These are phyloP conservation scores for Andrena bucephala DNA, from an alignment of 2,888 invertebrate species.

Conservation along the genomic window DNA sequence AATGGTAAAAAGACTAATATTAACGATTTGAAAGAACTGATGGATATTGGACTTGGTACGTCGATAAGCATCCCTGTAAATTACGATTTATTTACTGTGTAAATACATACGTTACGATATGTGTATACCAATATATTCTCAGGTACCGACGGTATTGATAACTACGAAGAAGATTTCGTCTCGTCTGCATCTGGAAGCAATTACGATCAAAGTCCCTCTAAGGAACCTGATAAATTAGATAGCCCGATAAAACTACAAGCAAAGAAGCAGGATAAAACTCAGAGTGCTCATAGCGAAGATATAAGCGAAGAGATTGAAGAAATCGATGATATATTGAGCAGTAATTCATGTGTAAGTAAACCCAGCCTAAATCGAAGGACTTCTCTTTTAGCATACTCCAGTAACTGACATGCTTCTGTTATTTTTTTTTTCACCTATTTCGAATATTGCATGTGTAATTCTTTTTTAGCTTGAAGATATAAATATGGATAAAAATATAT, in stretches of 20 bases:
- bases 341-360: constrained; percentile 82
- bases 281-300: constrained; percentile 79
- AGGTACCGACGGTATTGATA: constrained; percentile 75
- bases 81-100: not conserved
- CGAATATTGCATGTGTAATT: constrained; percentile 45
- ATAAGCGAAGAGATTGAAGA: constrained; percentile 82
- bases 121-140: constrained; percentile 34
- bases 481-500: constrained; percentile 78
- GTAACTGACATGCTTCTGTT: not conserved
- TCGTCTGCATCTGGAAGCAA: constrained; percentile 82
- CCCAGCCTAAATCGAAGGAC: constrained; percentile 28
- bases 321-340: constrained; percentile 80
- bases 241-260: constrained; percentile 68
- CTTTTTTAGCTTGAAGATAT: constrained; percentile 79
- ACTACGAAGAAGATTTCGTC: constrained; percentile 82
- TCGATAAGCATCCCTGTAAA: not conserved
- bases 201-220: constrained; percentile 81
- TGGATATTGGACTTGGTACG: constrained; percentile 81
- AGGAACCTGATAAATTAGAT: constrained; percentile 76
- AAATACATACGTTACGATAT: not conserved
- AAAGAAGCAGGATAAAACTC: constrained; percentile 75
- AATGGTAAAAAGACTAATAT: constrained; percentile 83
- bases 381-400: constrained; percentile 5
- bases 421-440: constrained; percentile 11
- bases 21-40: constrained; percentile 82